Evolutionary conservation across 2,113 vertebrate species (phyloP), one percentile per base, ranked within the genome.

Genomic region (Mellivora capensis): DNA sequence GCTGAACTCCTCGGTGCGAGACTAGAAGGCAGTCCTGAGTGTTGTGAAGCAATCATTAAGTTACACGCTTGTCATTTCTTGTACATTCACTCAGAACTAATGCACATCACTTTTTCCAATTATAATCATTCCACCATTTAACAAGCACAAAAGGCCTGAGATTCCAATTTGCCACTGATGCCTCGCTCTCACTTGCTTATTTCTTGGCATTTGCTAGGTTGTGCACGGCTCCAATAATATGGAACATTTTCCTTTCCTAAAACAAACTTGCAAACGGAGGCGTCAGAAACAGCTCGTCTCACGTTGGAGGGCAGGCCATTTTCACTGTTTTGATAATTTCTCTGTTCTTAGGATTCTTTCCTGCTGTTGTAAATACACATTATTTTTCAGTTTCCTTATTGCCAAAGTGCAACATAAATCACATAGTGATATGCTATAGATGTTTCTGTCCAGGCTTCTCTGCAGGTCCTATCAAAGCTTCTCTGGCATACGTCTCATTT

Each of bases 81-180:
- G 99, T 99, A 99, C 99, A 99, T 98, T 99, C 98, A 99, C 99
- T 99, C 99, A 99, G 99, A 99, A 99, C 99, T 99, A 99, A 99
- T 99, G 99, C 99, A 99, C 99, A 99, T 99, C 99, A 99, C 99
- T 99, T 99, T 99, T 99, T 99, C 98, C 98, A 99, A 99, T 99
- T 99, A 99, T 99, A 99, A 99, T 99, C 99, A 99, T 99, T 99
- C 99, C 99, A 99, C 99, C 99, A 99, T 99, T 99, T 99, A 99
- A 99, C 99, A 99, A 99, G 99, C 99, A 99, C 99, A 99, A 99
- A 99, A 98, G 99, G 98, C 98, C 98, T 98, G 98, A 98, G 99
- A 99, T 99, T 99, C 99, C 99, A 99, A 99, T 99, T 99, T 99
- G 99, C 98, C 98, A 99, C 98, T 97, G 98, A 99, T 98, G 99